phyloP scores from a whole-genome alignment of 2,888 invertebrate species.

The Sphinx pinastri region DNA sequence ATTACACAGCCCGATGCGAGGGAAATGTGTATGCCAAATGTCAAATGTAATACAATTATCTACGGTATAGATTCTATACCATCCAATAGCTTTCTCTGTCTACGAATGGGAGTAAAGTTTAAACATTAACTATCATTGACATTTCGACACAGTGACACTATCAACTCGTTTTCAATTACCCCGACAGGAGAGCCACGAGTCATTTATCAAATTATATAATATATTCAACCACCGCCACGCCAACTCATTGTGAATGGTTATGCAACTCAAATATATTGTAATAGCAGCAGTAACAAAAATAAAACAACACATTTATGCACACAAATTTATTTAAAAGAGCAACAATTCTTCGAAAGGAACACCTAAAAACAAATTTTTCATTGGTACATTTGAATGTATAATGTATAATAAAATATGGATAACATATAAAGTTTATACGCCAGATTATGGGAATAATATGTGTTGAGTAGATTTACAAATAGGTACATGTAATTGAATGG shows the following conservation, averaged over 20 bases:
- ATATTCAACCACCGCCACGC: neutral
- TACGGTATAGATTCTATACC: too few species aligned
- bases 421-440: constrained; percentile 24
- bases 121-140: too few species aligned
- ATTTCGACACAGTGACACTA: too few species aligned
- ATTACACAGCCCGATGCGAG: too few species aligned
- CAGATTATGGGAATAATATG: constrained; percentile 3
- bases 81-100: too few species aligned
- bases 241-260: neutral
- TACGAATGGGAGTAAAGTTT: too few species aligned
- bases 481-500: constrained; percentile 50
- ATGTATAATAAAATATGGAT: constrained; percentile 33
- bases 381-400: constrained; percentile 48
- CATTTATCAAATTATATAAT: neutral
- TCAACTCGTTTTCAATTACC: too few species aligned
- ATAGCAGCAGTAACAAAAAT: constrained; percentile 29
- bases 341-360: constrained; percentile 29
- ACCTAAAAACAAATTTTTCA: constrained; percentile 61
- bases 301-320: constrained; percentile 37
- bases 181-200: neutral
- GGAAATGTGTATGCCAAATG: too few species aligned
- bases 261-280: constrained; percentile 24
- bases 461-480: constrained; percentile 44
- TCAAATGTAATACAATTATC: too few species aligned
- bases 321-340: constrained; percentile 49